Base-by-base conservation (phyloP, 2,113 vertebrate species). In the Campylorhamphus procurvoides region DNA sequence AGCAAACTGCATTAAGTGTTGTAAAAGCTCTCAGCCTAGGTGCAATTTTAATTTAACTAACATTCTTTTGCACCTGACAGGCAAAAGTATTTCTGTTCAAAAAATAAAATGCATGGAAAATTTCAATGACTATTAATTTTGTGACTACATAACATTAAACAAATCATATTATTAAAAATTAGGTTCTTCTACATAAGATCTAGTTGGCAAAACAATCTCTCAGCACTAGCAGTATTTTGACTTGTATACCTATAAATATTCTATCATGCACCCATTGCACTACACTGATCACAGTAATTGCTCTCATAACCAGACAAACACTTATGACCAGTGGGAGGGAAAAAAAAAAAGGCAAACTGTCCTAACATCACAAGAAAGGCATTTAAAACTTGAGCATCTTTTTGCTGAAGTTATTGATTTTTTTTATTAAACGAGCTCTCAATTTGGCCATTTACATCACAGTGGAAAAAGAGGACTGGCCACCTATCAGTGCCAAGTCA, bases 41-140 rank as follows among this genome's bases (percentile, higher is more conserved):
- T 75, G n/a, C 49, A 71, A 89, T 90, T 95, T 93, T 84, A 96
- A 92, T 95, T 90, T 92, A 84, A 69, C 59, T 92, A 84, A 94
- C 81, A 68, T 59, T 93, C 59, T 80, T 90, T 84, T 49, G 33
- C 67, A 89, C 39, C 55, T 89, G 89, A 93, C 64, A 92, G 83
- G 27, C 16, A 94, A 90, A 93, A 63, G 18, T 14, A 66, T 47
- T 77, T 86, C 86, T 11, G 6, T 55, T 71, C 22, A 55, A 71
- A 92, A 88, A 86, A 87, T 12, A 83, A 87, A 88, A 72, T 44
- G 33, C 39, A 85, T 14, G 15, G 39, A 14, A 81, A 80, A 77
- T 77, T 74, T 72, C 20, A 85, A 10, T 17, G 29, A 56, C 49
- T 81, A n/a, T 35, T 91, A 83, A 76, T 47, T 91, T 93, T 37